Conservation (phyloP, 2,113 vertebrate genomes). For the Alethe diademata region DNA sequence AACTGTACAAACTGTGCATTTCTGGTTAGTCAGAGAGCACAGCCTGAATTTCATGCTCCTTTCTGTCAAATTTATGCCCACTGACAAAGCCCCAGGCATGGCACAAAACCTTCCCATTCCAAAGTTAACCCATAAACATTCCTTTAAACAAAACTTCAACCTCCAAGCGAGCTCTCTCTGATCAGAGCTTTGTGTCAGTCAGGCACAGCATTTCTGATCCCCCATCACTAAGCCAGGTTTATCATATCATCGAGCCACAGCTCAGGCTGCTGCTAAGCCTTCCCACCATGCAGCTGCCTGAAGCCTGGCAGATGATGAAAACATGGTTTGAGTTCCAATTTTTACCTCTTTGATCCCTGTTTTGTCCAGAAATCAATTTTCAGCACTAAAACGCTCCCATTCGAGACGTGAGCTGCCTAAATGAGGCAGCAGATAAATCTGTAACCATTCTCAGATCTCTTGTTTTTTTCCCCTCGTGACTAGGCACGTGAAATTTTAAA, state of each 20-base stretch:
- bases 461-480: background rate
- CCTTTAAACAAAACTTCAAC: background rate
- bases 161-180: background rate
- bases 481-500: background rate
- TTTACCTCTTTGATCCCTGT: background rate
- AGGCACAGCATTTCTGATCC: background rate
- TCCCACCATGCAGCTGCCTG: background rate
- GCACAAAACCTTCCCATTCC: background rate
- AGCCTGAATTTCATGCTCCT: background rate
- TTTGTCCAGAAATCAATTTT: constrained; percentile 38
- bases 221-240: background rate
- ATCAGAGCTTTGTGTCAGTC: background rate
- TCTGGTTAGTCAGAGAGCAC: background rate
- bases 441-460: background rate
- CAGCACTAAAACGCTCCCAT: background rate
- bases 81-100: background rate
- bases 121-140: background rate
- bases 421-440: background rate
- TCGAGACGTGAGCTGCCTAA: background rate
- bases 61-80: background rate
- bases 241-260: background rate
- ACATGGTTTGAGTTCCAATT: background rate
- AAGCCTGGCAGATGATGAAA: background rate
- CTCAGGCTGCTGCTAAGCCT: background rate
- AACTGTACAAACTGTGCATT: background rate